Conservation (phyloP, 2,888 invertebrate species). For the Xanthorhoe spadicearia region DNA sequence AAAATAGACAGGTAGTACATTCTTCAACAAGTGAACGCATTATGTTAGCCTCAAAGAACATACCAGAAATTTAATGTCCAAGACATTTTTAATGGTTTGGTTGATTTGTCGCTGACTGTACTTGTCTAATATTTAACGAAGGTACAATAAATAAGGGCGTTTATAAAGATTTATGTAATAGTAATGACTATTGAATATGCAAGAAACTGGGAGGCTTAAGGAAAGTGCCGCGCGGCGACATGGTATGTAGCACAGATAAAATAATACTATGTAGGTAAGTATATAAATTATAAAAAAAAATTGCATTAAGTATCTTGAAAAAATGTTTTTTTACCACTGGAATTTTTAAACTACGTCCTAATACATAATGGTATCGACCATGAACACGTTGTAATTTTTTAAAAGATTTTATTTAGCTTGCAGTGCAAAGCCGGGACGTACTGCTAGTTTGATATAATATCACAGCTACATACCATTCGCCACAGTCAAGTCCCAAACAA, state of each 20-base stretch:
- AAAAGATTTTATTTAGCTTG: too few species aligned
- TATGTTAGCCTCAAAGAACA: not conserved
- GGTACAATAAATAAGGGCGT: constrained; percentile 47
- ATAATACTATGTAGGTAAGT: not conserved
- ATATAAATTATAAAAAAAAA: too few species aligned
- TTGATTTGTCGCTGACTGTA: constrained; percentile 14
- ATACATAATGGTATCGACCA: too few species aligned
- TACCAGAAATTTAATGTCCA: not conserved
- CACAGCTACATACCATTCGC: constrained; percentile 44
- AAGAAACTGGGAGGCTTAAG: constrained; percentile 61
- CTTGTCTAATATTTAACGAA: constrained; percentile 43
- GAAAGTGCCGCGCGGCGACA: constrained; percentile 46
- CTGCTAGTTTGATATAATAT: too few species aligned
- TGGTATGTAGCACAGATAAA: constrained; percentile 46
- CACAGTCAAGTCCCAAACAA: constrained; percentile 47
- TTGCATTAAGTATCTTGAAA: too few species aligned
- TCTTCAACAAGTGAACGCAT: not conserved
- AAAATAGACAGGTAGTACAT: not conserved
- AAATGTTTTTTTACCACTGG: too few species aligned
- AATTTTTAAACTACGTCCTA: too few species aligned
- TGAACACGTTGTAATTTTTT: too few species aligned
- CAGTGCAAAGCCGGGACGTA: too few species aligned
- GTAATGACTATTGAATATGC: constrained; percentile 59
- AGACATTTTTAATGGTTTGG: not conserved
- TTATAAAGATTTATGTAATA: constrained; percentile 57